Evolutionary conservation across 2,888 invertebrate genomes (phyloP).

Genomic region (Eupithecia exiguata): DNA sequence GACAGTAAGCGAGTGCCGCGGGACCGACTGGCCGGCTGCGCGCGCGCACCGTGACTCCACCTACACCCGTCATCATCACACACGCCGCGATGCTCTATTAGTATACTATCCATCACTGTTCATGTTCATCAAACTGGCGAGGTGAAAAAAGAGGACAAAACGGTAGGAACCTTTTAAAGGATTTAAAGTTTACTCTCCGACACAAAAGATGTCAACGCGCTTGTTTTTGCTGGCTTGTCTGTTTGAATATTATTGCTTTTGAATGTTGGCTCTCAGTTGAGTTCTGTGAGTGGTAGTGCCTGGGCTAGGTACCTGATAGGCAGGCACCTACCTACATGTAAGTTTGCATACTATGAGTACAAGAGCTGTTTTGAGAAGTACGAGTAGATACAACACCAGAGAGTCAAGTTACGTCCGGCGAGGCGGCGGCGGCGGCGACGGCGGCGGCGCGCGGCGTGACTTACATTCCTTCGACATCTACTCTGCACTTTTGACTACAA

Average conservation of each 20-base stretch:
- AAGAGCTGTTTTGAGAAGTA: slow-evolving; percentile 6
- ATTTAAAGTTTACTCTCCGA: neutral
- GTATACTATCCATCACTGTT: neutral
- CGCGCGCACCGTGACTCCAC: neutral
- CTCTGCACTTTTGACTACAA: neutral
- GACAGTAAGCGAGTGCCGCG: neutral
- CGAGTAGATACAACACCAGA: neutral
- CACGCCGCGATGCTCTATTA: neutral
- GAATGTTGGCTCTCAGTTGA: neutral
- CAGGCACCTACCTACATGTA: no score
- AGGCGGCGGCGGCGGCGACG: neutral
- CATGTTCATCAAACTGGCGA: neutral
- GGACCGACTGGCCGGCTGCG: neutral
- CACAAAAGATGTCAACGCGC: slow-evolving; percentile 34
- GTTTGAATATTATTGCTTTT: neutral
- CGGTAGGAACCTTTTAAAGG: neutral
- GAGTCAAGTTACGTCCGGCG: slow-evolving; percentile 14
- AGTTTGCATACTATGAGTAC: neutral
- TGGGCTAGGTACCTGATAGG: neutral
- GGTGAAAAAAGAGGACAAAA: neutral
- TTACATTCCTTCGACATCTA: neutral
- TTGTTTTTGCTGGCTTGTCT: slow-evolving; percentile 11
- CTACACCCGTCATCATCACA: neutral
- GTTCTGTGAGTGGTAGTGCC: neutral
- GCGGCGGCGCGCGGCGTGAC: neutral